phyloP scores from a whole-genome alignment of 2,113 vertebrate genomes.

The Daubentonia madagascariensis region DNA sequence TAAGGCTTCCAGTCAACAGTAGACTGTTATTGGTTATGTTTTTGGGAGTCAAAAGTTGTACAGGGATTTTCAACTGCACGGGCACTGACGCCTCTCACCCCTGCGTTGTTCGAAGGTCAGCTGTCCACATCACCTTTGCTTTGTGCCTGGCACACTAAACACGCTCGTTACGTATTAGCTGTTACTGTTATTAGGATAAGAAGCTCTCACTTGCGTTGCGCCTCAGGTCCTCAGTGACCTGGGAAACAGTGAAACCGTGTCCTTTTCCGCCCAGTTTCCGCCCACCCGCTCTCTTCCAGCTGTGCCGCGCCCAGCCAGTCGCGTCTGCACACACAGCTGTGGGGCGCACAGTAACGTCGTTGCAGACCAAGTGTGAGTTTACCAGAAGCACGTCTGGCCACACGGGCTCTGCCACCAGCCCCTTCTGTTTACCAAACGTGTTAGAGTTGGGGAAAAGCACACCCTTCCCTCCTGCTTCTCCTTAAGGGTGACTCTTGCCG shows the following conservation, averaged over 20 bases:
- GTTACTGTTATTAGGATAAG: too few species aligned
- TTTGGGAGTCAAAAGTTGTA: neutral
- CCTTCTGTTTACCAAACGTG: rapidly evolving
- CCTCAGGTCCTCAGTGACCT: neutral
- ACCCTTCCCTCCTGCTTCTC: too few species aligned
- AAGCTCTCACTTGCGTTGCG: rapidly evolving
- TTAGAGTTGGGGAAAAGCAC: neutral
- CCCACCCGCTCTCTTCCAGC: neutral
- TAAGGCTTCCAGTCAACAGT: neutral
- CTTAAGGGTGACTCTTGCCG: neutral
- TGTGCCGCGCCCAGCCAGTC: rapidly evolving
- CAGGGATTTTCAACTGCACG: neutral
- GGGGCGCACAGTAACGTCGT: rapidly evolving
- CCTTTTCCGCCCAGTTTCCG: neutral
- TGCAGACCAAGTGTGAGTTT: rapidly evolving
- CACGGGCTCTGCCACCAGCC: rapidly evolving
- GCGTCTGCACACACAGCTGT: neutral
- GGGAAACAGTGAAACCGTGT: neutral
- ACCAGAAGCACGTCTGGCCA: rapidly evolving
- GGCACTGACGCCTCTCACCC: rapidly evolving
- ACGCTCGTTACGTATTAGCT: rapidly evolving
- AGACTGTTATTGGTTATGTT: neutral
- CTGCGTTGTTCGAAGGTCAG: neutral
- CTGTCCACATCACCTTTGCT: neutral
- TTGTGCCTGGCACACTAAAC: rapidly evolving